phyloP scores from a whole-genome alignment of 2,888 invertebrate genomes.

The Leucozona laternaria region DNA sequence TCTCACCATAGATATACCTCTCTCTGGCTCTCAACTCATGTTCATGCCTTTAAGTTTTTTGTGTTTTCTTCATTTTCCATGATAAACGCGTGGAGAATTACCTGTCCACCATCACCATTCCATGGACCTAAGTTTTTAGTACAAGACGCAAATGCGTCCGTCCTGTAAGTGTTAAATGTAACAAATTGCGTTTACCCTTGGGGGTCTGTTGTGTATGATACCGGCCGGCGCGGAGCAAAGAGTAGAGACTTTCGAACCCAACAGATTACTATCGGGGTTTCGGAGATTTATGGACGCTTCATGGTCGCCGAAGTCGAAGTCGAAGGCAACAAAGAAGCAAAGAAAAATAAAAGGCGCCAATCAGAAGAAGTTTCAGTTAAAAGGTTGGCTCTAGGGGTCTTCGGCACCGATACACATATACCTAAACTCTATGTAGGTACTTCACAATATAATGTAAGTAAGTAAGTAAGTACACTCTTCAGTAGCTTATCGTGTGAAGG shows the following conservation, averaged over 20 bases:
- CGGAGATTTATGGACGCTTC: slow-evolving; percentile 71
- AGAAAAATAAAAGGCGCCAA: slow-evolving; percentile 65
- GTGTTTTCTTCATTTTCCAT: slow-evolving; percentile 18
- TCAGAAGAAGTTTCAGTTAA: slow-evolving; percentile 50
- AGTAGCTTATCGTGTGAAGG: slow-evolving; percentile 73
- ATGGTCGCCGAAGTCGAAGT: too few species aligned
- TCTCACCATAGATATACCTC: slow-evolving; percentile 15
- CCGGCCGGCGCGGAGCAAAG: slow-evolving; percentile 34
- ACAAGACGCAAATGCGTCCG: slow-evolving; percentile 55
- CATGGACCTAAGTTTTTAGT: slow-evolving; percentile 19
- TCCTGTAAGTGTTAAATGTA: slow-evolving; percentile 72
- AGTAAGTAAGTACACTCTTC: slow-evolving; percentile 26
- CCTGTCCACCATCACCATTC: slow-evolving; percentile 36
- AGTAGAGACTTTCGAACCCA: slow-evolving; percentile 59
- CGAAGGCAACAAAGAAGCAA: slow-evolving; percentile 5
- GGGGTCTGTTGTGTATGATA: slow-evolving; percentile 44
- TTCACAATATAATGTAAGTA: background rate
- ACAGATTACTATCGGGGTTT: slow-evolving; percentile 73
- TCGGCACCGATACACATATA: background rate
- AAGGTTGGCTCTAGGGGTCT: slow-evolving; percentile 35
- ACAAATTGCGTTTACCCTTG: slow-evolving; percentile 71
- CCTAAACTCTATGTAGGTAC: background rate
- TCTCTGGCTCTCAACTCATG: slow-evolving; percentile 21
- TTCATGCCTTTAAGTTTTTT: background rate
- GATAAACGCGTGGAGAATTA: slow-evolving; percentile 61